Conservation (phyloP, 2,888 invertebrate genomes). For the Smittia sp. region DNA sequence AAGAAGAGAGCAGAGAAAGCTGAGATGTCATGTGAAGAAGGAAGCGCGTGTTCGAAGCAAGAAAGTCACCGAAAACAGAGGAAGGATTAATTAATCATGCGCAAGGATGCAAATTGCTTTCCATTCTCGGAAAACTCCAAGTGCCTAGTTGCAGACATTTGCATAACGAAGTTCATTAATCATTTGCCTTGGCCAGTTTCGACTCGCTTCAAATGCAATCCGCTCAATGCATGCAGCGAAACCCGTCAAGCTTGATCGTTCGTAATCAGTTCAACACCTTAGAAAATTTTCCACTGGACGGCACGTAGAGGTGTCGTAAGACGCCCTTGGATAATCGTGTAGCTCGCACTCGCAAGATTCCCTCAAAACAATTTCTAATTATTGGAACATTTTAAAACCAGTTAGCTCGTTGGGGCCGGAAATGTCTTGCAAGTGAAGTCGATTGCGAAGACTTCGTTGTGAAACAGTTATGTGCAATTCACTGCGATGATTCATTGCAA, state of each 20-base stretch:
- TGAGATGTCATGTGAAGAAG: conserved; percentile 35
- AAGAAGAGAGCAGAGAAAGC: not conserved
- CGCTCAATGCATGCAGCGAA: not conserved
- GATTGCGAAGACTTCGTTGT: conserved; percentile 6
- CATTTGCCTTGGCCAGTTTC: conserved; percentile 20
- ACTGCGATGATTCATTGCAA: not conserved
- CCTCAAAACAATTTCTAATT: not conserved
- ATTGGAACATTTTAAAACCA: not conserved
- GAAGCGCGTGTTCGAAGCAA: conserved; percentile 29
- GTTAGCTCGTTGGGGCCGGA: not conserved
- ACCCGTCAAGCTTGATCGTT: not conserved
- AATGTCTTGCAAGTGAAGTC: not conserved
- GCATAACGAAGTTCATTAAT: conserved; percentile 37
- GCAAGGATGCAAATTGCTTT: conserved; percentile 10
- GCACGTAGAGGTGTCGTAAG: not conserved
- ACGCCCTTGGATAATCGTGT: conserved; percentile 3
- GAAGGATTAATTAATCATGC: conserved; percentile 16
- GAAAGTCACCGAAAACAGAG: not conserved
- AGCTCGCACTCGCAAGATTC: not conserved
- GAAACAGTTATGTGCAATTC: conserved; percentile 18
- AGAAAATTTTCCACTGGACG: not conserved
- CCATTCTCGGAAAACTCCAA: not conserved
- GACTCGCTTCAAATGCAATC: conserved; percentile 9
- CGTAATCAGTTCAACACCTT: conserved; percentile 9
- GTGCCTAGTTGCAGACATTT: not conserved